Conservation (phyloP, 1,140 invertebrate genomes). For the Ips nitidus region DNA sequence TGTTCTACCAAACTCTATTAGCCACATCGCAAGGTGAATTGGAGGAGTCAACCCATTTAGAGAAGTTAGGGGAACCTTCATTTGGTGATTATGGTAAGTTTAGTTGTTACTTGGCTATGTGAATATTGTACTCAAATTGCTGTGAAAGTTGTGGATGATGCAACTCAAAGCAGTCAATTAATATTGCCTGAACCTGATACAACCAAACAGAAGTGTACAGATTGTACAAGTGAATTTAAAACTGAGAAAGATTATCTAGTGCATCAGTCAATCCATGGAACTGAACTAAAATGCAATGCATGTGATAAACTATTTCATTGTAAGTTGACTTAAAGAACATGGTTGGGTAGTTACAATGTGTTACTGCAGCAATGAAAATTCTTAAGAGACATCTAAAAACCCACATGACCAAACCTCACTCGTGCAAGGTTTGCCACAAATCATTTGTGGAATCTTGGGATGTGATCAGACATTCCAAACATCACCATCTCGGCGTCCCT, state of each 20-base stretch:
- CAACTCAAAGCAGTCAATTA: background rate
- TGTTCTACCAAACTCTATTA: background rate
- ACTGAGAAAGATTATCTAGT: slow-evolving; percentile 9
- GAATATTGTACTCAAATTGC: background rate
- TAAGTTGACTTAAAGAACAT: slow-evolving; percentile 8
- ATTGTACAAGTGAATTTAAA: slow-evolving; percentile 10
- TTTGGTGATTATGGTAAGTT: background rate
- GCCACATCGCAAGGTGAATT: no score
- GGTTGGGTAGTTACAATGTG: background rate
- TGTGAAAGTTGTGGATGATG: background rate
- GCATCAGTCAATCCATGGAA: slow-evolving; percentile 20
- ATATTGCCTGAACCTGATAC: background rate
- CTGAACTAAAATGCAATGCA: background rate
- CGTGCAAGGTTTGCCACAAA: slow-evolving; percentile 20
- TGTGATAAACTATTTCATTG: slow-evolving; percentile 18
- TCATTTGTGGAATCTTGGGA: slow-evolving; percentile 9
- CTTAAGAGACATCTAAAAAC: slow-evolving; percentile 24
- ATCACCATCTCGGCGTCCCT: slow-evolving; percentile 6
- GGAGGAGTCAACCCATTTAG: no score
- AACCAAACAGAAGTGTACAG: slow-evolving; percentile 4
- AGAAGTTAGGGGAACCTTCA: no score
- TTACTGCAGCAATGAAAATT: slow-evolving; percentile 17
- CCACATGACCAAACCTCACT: slow-evolving; percentile 23
- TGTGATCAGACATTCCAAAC: slow-evolving; percentile 18
- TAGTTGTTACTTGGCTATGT: background rate